A percentile compares a stretch with the other conserved stretches of the same genome.
Evolutionary conservation across 2,113 vertebrate genomes (phyloP).

Genomic region (Petroica traversi): DNA sequence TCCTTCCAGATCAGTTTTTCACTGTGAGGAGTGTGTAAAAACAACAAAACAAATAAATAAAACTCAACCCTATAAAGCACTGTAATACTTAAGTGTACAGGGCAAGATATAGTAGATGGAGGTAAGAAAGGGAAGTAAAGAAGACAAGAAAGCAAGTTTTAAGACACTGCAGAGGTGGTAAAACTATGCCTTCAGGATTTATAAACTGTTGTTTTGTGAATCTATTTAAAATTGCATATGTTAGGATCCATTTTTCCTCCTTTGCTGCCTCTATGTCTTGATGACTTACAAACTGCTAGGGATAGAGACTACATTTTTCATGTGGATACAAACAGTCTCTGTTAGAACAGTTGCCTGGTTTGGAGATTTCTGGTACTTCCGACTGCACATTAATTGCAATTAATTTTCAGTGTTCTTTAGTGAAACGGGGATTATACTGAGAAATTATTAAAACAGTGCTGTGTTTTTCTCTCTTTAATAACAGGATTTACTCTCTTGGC

Average conservation of each 20-base stretch:
- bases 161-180: not conserved
- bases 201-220: not conserved
- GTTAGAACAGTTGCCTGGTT: not conserved
- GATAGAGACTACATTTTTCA: not conserved
- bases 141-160: not conserved
- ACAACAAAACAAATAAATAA: not conserved
- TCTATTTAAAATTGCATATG: not conserved
- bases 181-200: not conserved
- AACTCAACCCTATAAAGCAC: not conserved
- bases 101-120: not conserved
- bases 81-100: not conserved
- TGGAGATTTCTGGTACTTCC: not conserved
- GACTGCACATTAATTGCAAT: not conserved
- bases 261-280: not conserved
- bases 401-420: not conserved
- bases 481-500: slow-evolving; percentile 93
- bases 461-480: slow-evolving; percentile 19
- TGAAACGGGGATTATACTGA: not conserved
- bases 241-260: not conserved
- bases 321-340: not conserved
- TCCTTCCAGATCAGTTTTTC: not conserved
- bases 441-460: not conserved
- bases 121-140: not conserved
- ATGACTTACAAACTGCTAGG: not conserved
- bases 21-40: not conserved